Evolutionary conservation across 2,113 vertebrate genomes (phyloP).

Genomic region (Sprattus sprattus): DNA sequence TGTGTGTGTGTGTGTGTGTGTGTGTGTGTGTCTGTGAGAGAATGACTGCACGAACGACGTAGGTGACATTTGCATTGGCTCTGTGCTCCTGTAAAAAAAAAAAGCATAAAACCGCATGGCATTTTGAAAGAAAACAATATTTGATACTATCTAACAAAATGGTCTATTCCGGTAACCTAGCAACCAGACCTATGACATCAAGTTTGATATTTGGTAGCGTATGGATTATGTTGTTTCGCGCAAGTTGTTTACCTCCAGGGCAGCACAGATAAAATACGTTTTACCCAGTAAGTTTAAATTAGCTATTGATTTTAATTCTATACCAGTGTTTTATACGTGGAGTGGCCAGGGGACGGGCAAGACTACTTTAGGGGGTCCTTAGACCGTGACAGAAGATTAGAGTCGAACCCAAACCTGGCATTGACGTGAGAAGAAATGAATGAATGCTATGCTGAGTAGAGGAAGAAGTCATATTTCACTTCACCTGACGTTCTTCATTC

Average conservation of each 20-base stretch:
- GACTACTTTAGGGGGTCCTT: no score
- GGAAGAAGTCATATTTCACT: no score
- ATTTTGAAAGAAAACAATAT: neutral
- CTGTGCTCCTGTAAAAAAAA: neutral
- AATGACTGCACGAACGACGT: neutral
- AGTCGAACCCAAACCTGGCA: no score
- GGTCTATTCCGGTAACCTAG: neutral
- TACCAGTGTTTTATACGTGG: no score
- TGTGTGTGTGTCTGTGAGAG: no score
- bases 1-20: no score
- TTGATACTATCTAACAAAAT: slow-evolving; percentile 13
- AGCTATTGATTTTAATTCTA: neutral
- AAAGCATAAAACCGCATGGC: neutral
- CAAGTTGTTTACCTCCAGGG: neutral
- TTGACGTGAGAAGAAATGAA: no score
- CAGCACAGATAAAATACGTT: neutral
- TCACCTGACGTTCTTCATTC: no score
- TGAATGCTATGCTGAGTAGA: no score
- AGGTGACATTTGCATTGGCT: neutral
- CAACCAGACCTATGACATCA: slow-evolving; percentile 3
- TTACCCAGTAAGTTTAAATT: neutral
- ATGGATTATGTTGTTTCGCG: neutral
- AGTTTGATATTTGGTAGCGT: neutral
- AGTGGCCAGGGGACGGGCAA: no score
- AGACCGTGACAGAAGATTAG: no score